Percentiles rank a stretch among this genome's conserved stretches.
These are phyloP conservation scores for Hypselothyrea guttata DNA, from an alignment of 2,888 invertebrate species.

Conservation along the genomic window DNA sequence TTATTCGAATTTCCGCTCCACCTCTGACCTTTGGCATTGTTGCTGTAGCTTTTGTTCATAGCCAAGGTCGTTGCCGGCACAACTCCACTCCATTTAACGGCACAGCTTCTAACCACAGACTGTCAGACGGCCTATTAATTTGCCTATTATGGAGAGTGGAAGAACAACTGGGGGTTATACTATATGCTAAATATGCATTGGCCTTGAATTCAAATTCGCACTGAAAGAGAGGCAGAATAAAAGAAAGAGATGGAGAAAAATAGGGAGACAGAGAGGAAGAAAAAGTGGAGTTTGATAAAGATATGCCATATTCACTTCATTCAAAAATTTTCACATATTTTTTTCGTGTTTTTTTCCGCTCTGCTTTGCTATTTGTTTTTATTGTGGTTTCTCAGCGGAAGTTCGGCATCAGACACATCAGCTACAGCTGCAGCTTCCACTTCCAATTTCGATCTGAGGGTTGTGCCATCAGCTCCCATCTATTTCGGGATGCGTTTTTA, in stretches of 20 bases:
- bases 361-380: slow-evolving; percentile 1
- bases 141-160: background rate
- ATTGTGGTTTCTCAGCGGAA: slow-evolving; percentile 20
- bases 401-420: slow-evolving; percentile 2
- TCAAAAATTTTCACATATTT: too few relatives aligned
- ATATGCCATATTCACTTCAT: too few relatives aligned
- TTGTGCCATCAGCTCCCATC: slow-evolving; percentile 3
- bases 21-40: slow-evolving; percentile 46
- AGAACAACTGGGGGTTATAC: background rate
- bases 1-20: slow-evolving; percentile 45
- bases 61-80: slow-evolving; percentile 24
- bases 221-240: background rate
- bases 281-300: too few relatives aligned
- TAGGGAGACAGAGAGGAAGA: too few relatives aligned
- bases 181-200: slow-evolving; percentile 27
- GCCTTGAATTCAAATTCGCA: slow-evolving; percentile 46
- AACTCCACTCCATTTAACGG: background rate
- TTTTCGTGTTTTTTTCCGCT: too few relatives aligned
- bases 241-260: too few relatives aligned
- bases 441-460: background rate
- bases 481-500: slow-evolving; percentile 39
- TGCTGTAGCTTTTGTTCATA: slow-evolving; percentile 14
- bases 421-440: slow-evolving; percentile 1
- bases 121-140: slow-evolving; percentile 6
- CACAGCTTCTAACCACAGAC: slow-evolving; percentile 11